Base-by-base conservation (phyloP, 2,888 invertebrate species). In the Meghimatium bilineatum region DNA sequence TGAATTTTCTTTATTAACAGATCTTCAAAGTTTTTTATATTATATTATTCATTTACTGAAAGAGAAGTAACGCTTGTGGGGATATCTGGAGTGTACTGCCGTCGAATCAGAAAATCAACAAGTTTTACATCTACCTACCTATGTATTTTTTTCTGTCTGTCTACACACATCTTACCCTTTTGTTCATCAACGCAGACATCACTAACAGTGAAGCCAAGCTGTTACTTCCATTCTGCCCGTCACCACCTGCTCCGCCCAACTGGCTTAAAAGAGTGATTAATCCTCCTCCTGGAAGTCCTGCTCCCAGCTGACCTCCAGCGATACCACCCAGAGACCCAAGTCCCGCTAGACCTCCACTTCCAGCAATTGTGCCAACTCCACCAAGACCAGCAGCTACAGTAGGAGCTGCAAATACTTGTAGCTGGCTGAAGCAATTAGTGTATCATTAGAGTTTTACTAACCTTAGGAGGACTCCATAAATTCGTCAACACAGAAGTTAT, bases 361-460 rank as follows among this genome's bases (percentile, higher is more conserved):
- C 77, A 63, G 63, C 36, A 1, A 77, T 2, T 29, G 56, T 23
- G 0, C 80, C 80, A 2, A 38, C n/a, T 12, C 78, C 78, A 44
- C 67, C 63, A 71, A 71, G 36, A 17, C 80, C 80, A 1, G 60
- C 5, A 17, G 44, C 10, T 38, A 36, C 29, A 12, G 76, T 29
- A 0, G 82, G 82, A 49, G 76, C 76, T 52, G 82, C 69, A 52
- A 82, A 83, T 5, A 83, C 63, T 32, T 83, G 75, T 3, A 83
- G 72, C 60, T 83, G 83, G 29, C 83, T 83, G 83, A 12, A 12
- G 14, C n/a, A n/a, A n/a, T n/a, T n/a, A n/a, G n/a, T n/a, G n/a
- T n/a, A n/a, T n/a, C n/a, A n/a, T n/a, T n/a, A n/a, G n/a, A n/a
- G n/a, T n/a, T n/a, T n/a, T n/a, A n/a, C n/a, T n/a, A n/a, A n/a